Conservation (phyloP, 2,113 vertebrate genomes). For the Phalacrocorax aristotelis region DNA sequence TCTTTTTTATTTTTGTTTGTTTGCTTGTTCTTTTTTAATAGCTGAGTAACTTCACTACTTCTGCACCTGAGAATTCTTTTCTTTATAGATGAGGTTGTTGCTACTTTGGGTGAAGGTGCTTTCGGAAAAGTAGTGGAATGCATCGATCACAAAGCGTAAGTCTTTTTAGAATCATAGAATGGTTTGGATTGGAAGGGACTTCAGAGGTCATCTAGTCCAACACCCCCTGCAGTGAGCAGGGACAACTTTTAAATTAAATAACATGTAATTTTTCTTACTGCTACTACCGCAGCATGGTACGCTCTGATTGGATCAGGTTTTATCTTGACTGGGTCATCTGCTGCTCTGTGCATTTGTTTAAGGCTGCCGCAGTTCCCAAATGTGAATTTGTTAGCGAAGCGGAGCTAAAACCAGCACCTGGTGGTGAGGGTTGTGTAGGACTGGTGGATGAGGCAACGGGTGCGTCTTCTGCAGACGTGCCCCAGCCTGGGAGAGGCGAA, state of each 20-base stretch:
- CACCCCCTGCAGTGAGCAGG: too few species aligned
- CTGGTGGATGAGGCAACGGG: not conserved
- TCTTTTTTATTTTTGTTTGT: not conserved
- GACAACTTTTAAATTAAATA: too few species aligned
- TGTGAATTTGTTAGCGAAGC: too few species aligned
- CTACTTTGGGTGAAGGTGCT: conserved; percentile 89
- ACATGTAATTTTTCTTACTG: not conserved
- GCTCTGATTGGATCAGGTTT: not conserved
- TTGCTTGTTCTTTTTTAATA: not conserved
- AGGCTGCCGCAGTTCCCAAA: not conserved
- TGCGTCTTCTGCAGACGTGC: fast-evolving
- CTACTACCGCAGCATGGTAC: not conserved
- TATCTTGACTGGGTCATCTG: not conserved
- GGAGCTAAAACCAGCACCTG: not conserved
- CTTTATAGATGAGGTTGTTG: conserved; percentile 91
- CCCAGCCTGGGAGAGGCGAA: not conserved
- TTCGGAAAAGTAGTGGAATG: conserved; percentile 94
- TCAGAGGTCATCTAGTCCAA: too few species aligned
- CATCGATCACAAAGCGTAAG: conserved; percentile 79
- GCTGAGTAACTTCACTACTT: conserved; percentile 15
- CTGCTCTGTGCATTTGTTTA: not conserved
- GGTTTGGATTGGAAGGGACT: too few species aligned
- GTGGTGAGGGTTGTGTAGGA: too few species aligned
- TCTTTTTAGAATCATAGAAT: not conserved
- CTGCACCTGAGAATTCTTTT: conserved; percentile 61